Evolutionary conservation across 2,888 invertebrate genomes (phyloP), one percentile per base, ranked within the genome.

Genomic region (Eucera pruinosa): DNA sequence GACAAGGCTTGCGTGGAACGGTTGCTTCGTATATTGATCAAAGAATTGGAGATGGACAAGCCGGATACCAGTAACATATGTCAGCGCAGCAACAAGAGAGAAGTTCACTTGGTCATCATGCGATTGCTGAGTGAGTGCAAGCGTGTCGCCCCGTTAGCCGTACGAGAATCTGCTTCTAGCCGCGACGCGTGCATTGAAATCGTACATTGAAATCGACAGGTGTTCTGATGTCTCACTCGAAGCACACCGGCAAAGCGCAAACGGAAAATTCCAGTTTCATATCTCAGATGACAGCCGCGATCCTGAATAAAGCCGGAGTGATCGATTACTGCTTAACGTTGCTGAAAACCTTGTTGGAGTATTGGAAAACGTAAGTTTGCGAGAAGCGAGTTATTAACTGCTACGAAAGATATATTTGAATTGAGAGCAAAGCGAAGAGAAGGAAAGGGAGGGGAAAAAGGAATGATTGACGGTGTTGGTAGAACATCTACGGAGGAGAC

Each of bases 91-190:
- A 95, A 96, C 74, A 94, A 95, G 78, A 94, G 97, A 76, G 98
- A 98, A 93, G 96, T 98, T 72, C 97, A 97, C 90, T 93, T 98
- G 11, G 96, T 98, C 39, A 95, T 98, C 73, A 96, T 98, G 94
- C 94, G 98, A 71, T 94, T 98, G 36, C 94, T 98, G 55, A 97
- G 98, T 94, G 93, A 94, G 95, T 94, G 70, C n/a, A n/a, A n/a
- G n/a, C n/a, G n/a, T n/a, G n/a, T n/a, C n/a, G n/a, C n/a, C n/a
- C n/a, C n/a, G n/a, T n/a, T n/a, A 33, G 33, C 33, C 33, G 7
- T 33, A 33, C 3, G 33, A 33, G 7, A 33, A 33, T 33, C 33
- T 7, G n/a, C n/a, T n/a, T n/a, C n/a, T n/a, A n/a, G n/a, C n/a
- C n/a, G n/a, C n/a, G n/a, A n/a, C n/a, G n/a, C n/a, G n/a, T 33